Evolutionary conservation across 2,888 invertebrate species (phyloP).

Genomic region (Metopia argyrocephala): DNA sequence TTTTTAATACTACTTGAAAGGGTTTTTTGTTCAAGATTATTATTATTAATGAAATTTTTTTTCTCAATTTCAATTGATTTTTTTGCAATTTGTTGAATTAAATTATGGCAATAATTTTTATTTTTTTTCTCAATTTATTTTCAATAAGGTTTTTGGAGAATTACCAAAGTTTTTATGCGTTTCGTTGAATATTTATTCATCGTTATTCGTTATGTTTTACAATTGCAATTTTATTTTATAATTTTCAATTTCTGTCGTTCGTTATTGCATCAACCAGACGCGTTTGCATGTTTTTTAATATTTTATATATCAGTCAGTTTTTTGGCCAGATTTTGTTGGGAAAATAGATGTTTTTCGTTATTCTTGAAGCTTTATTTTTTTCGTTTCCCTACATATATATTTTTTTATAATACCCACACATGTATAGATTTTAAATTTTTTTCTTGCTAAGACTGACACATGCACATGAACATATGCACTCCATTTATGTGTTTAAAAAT

Average conservation of each 20-base stretch:
- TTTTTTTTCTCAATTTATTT: background rate
- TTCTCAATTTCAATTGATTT: background rate
- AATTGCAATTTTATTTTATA: conserved; percentile 9
- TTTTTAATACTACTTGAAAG: too few relatives aligned
- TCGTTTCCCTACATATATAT: too few relatives aligned
- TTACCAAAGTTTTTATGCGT: background rate
- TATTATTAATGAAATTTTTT: background rate
- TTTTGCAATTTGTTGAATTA: background rate
- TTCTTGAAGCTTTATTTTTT: too few relatives aligned
- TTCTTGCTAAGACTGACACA: too few relatives aligned
- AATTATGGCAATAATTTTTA: background rate
- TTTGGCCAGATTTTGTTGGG: too few relatives aligned
- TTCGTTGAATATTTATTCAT: conserved; percentile 33
- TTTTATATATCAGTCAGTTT: background rate
- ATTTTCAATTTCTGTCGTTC: conserved; percentile 29
- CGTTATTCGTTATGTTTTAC: background rate
- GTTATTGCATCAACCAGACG: background rate
- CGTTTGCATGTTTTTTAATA: background rate
- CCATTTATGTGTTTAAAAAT: too few relatives aligned
- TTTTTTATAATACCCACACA: too few relatives aligned
- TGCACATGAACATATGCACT: too few relatives aligned
- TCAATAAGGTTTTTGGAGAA: background rate
- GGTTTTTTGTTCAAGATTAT: too few relatives aligned
- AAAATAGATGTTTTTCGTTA: too few relatives aligned
- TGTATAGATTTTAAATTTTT: too few relatives aligned